Percentiles rank a stretch among this genome's conserved stretches.
These are phyloP conservation scores for Leucoraja ocellata DNA, from an alignment of 2,797 vertebrate genomes.

Conservation along the genomic window DNA sequence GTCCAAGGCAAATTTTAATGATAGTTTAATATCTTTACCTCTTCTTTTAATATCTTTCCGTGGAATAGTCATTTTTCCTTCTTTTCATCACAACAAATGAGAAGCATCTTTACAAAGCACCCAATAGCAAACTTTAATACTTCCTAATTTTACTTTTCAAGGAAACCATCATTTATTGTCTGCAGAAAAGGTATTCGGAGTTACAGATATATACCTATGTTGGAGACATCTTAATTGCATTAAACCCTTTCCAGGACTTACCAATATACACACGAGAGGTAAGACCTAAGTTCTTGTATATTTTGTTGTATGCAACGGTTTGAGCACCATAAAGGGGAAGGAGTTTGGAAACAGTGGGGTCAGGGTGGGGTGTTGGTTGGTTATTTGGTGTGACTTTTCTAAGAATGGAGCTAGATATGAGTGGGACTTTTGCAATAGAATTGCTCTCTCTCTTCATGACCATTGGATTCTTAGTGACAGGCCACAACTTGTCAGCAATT, in stretches of 20 bases:
- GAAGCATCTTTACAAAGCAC: neutral
- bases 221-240: slow-evolving; percentile 94
- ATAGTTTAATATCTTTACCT: neutral
- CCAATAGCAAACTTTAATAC: neutral
- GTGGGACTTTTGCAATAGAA: neutral
- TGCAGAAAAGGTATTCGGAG: slow-evolving; percentile 82
- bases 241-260: slow-evolving; percentile 94
- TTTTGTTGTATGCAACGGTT: too few species aligned
- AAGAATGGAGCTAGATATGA: neutral
- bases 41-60: neutral
- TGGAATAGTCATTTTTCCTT: neutral
- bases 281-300: slow-evolving; percentile 44
- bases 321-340: neutral
- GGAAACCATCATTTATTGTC: slow-evolving; percentile 81
- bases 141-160: slow-evolving; percentile 49
- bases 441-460: neutral
- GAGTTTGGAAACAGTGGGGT: too few species aligned
- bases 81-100: neutral
- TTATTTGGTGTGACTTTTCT: neutral
- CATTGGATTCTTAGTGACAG: neutral
- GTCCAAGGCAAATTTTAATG: neutral
- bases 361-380: too few species aligned
- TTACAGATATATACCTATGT: slow-evolving; percentile 94
- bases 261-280: slow-evolving; percentile 97
- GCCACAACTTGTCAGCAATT: too few species aligned